Percentiles rank a stretch among this genome's conserved stretches.
Conservation (phyloP, 2,113 vertebrate species). For the Tiliqua scincoides region DNA sequence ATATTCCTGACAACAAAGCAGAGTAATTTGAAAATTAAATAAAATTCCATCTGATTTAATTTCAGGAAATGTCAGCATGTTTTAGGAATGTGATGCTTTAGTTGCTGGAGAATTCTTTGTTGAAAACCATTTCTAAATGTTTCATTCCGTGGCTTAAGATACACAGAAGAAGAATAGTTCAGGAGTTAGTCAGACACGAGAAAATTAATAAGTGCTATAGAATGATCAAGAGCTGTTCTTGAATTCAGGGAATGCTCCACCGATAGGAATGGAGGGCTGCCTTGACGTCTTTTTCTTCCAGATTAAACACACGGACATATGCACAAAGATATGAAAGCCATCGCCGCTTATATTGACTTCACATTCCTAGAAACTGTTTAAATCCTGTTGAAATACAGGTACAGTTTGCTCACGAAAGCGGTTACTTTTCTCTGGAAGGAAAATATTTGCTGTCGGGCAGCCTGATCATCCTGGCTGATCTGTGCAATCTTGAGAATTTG, state of each 20-base stretch:
- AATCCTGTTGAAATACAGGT: not conserved
- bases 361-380: not conserved
- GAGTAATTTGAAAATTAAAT: conserved; percentile 32
- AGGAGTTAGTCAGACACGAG: not conserved
- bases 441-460: fast-evolving
- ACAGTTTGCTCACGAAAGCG: not conserved
- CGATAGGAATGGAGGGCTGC: not conserved
- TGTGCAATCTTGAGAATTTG: not conserved
- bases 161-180: conserved; percentile 14
- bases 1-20: not conserved
- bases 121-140: not conserved
- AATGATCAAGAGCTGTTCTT: conserved; percentile 35
- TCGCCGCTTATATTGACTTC: conserved; percentile 17
- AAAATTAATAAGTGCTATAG: conserved; percentile 1
- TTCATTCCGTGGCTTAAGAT: not conserved
- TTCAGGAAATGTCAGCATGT: not conserved
- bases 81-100: not conserved
- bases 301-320: not conserved
- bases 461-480: not conserved
- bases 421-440: not conserved
- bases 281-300: not conserved
- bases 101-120: not conserved
- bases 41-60: not conserved
- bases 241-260: conserved; percentile 15
- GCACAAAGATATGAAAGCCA: not conserved